Conservation (phyloP, 2,113 vertebrate genomes). For the Actenoides lindsayi region DNA sequence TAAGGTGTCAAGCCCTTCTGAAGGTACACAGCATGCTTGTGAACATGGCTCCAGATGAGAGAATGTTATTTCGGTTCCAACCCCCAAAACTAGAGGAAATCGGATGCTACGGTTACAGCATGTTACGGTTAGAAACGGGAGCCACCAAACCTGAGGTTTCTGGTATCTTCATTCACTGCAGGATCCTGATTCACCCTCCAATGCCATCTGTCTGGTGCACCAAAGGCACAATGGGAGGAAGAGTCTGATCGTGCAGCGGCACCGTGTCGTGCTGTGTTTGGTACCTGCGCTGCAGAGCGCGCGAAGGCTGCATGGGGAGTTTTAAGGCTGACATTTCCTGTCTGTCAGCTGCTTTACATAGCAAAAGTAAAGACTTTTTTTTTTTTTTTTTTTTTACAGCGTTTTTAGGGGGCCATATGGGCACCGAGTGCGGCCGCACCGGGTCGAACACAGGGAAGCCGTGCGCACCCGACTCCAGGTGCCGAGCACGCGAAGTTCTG, state of each 20-base stretch:
- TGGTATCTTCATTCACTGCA: neutral
- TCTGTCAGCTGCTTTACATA: neutral
- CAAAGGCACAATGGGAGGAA: neutral
- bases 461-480: rapidly evolving
- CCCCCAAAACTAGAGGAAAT: neutral
- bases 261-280: rapidly evolving
- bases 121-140: rapidly evolving
- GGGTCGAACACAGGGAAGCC: rapidly evolving
- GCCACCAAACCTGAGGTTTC: neutral
- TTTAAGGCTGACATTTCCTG: neutral
- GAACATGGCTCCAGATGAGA: neutral
- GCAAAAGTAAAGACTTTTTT: neutral
- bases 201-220: neutral
- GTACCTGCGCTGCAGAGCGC: too few relatives aligned
- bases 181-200: neutral
- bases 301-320: rapidly evolving
- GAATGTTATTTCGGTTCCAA: neutral
- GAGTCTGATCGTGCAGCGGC: rapidly evolving
- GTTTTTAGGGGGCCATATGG: rapidly evolving
- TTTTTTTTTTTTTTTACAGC: too few relatives aligned
- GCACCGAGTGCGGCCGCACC: rapidly evolving
- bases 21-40: neutral
- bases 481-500: neutral
- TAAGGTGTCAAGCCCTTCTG: neutral
- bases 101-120: rapidly evolving